phyloP scores from a whole-genome alignment of 1,140 invertebrate species.

The Magallana ariakensis region DNA sequence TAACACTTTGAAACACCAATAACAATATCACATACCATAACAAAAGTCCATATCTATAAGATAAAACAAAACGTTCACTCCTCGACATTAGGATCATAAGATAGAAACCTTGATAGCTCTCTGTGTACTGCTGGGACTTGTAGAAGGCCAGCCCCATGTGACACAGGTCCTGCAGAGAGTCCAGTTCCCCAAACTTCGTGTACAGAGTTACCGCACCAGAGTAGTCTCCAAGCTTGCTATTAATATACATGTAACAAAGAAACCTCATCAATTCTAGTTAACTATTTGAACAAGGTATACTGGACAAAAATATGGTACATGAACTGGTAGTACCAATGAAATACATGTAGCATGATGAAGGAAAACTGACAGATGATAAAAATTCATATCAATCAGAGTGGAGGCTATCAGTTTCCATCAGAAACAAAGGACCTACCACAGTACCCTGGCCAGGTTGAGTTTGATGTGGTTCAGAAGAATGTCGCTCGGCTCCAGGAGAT shows the following conservation, averaged over 20 bases:
- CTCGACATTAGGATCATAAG: too few species aligned
- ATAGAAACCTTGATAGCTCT: constrained; percentile 29
- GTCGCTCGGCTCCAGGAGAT: constrained; percentile 71
- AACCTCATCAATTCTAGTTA: too few species aligned
- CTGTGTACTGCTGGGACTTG: constrained; percentile 80
- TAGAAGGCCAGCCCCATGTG: constrained; percentile 88
- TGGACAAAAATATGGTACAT: too few species aligned
- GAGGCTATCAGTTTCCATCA: too few species aligned
- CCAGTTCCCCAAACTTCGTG: constrained; percentile 66
- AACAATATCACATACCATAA: not conserved
- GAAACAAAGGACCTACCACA: constrained; percentile 51
- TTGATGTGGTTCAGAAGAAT: constrained; percentile 40
- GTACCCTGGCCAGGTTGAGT: constrained; percentile 61
- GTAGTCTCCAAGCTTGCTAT: constrained; percentile 63
- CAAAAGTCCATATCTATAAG: not conserved
- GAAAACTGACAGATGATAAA: too few species aligned
- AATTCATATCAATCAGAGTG: too few species aligned
- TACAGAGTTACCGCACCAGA: constrained; percentile 85
- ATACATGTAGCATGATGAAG: too few species aligned
- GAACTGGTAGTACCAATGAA: too few species aligned
- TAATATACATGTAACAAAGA: constrained; percentile 18
- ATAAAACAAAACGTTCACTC: too few species aligned
- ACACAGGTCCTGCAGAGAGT: constrained; percentile 82
- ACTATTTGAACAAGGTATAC: too few species aligned
- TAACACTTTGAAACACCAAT: not conserved